These are phyloP conservation scores for Pteria penguin DNA, from an alignment of 2,888 invertebrate species.

Conservation along the genomic window DNA sequence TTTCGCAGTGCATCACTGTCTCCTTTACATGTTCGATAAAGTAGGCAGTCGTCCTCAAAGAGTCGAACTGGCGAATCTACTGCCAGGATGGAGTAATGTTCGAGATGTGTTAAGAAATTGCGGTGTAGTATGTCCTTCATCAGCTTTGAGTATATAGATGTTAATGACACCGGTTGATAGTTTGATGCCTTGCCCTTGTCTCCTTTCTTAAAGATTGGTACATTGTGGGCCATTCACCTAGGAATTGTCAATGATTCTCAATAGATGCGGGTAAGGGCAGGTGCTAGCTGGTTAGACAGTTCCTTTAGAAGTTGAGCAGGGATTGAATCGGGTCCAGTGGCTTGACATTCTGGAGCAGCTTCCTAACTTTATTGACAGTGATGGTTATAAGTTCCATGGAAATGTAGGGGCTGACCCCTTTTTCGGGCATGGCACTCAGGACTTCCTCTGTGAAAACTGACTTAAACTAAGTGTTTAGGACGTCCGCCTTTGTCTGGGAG, in stretches of 20 bases:
- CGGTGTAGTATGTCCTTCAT: not conserved
- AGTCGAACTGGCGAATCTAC: conserved; percentile 2
- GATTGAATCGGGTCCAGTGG: conserved; percentile 3
- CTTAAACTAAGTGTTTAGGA: conserved; percentile 4
- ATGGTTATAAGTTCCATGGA: conserved; percentile 4
- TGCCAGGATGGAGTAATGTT: conserved; percentile 3
- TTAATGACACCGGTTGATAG: conserved; percentile 7
- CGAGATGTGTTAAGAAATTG: not conserved
- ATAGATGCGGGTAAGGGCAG: conserved; percentile 8
- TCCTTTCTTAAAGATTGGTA: conserved; percentile 2
- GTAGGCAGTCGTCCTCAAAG: not conserved
- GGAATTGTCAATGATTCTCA: not conserved
- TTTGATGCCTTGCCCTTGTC: conserved; percentile 8
- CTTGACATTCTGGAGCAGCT: conserved; percentile 10
- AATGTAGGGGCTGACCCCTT: conserved; percentile 4
- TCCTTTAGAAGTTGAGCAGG: not conserved
- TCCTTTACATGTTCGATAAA: not conserved
- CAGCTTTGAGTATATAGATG: conserved; percentile 5
- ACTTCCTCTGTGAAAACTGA: not conserved
- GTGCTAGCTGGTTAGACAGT: conserved; percentile 1
- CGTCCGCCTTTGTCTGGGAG: conserved; percentile 1
- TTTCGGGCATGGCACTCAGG: not conserved
- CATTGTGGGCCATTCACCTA: not conserved
- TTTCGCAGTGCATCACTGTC: not conserved
- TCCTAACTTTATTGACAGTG: conserved; percentile 1